Conservation (phyloP, 2,113 vertebrate genomes). For the Caloenas nicobarica region DNA sequence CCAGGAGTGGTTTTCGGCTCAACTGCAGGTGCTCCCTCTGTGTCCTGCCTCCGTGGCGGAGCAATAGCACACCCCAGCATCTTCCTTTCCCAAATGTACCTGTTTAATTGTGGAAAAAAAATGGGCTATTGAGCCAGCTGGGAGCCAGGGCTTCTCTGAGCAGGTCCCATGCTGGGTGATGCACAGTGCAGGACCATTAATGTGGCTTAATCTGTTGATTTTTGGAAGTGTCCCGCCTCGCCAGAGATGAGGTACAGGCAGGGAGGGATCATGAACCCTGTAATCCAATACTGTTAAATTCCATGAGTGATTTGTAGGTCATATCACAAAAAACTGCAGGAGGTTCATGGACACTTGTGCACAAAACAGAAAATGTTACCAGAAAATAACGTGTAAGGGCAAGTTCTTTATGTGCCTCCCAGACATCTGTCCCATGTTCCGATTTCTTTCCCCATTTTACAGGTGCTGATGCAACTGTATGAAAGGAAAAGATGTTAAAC, state of each 20-base stretch:
- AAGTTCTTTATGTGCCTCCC: not conserved
- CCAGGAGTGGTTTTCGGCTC: not conserved
- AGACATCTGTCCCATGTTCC: too few species aligned
- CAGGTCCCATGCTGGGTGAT: not conserved
- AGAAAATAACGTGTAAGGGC: rapidly evolving
- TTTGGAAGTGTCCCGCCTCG: not conserved
- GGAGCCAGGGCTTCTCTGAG: not conserved
- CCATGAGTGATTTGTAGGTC: not conserved
- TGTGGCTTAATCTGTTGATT: not conserved
- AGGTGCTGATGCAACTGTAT: not conserved
- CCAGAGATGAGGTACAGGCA: not conserved
- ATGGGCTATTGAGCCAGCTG: not conserved
- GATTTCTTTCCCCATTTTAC: not conserved
- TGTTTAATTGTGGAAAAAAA: not conserved
- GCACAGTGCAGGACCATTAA: not conserved
- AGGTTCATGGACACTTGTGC: rapidly evolving
- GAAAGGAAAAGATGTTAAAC: not conserved
- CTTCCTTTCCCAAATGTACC: not conserved
- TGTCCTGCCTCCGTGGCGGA: not conserved
- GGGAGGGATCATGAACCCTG: rapidly evolving
- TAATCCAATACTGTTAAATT: not conserved
- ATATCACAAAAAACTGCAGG: not conserved
- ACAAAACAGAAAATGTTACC: not conserved
- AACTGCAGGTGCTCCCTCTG: not conserved
- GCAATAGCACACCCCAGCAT: not conserved